Conservation (phyloP, 2,113 vertebrate genomes). For the Sisor rabdophorus region DNA sequence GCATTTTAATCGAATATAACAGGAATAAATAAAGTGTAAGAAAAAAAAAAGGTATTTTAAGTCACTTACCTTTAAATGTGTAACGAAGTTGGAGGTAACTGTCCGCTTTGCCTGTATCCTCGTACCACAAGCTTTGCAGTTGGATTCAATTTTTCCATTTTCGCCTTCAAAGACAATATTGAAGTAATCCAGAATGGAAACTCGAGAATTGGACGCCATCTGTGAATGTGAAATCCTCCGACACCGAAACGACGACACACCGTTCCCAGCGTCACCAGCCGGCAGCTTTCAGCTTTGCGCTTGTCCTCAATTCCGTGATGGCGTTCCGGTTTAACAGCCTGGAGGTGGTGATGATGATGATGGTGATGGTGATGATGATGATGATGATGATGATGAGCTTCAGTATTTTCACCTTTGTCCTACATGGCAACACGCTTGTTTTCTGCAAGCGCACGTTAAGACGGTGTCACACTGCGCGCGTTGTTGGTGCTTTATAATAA, state of each 20-base stretch:
- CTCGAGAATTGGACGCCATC: slow-evolving; percentile 76
- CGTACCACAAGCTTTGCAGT: slow-evolving; percentile 76
- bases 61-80: slow-evolving; percentile 72
- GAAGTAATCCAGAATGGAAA: slow-evolving; percentile 78
- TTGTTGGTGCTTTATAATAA: slow-evolving; percentile 10
- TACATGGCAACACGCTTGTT: slow-evolving; percentile 29
- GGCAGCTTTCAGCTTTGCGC: slow-evolving; percentile 45
- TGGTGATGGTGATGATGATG: background rate
- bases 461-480: background rate
- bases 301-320: background rate
- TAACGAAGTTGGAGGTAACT: slow-evolving; percentile 79
- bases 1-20: background rate
- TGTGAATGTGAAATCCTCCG: slow-evolving; percentile 45
- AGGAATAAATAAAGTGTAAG: background rate
- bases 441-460: slow-evolving; percentile 14
- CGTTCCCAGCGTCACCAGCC: slow-evolving; percentile 4
- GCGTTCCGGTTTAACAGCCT: background rate
- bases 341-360: background rate
- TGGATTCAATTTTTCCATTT: slow-evolving; percentile 79
- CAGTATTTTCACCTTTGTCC: background rate
- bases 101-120: slow-evolving; percentile 76
- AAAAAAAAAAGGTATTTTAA: too few relatives aligned
- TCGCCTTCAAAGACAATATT: slow-evolving; percentile 77
- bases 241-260: slow-evolving; percentile 28
- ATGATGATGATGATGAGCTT: background rate